These are phyloP conservation scores for Limnephilus marmoratus DNA, from an alignment of 2,888 invertebrate species.

Conservation along the genomic window DNA sequence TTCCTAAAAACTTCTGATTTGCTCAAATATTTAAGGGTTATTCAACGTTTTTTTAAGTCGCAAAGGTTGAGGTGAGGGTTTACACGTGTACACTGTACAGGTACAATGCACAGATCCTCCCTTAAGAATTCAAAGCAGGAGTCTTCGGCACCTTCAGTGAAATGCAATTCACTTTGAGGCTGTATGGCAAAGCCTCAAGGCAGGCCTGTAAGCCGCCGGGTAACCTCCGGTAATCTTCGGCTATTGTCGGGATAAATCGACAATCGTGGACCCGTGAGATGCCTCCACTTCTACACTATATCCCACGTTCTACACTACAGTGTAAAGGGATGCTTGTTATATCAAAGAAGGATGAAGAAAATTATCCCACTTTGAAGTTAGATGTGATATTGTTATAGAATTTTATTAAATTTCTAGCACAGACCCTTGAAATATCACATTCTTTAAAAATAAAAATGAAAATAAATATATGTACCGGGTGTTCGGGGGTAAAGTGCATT, in stretches of 20 bases:
- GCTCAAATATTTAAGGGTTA: neutral
- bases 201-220: conserved; percentile 50
- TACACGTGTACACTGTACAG: neutral
- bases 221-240: conserved; percentile 51
- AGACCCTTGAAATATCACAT: too few species aligned
- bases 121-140: conserved; percentile 16
- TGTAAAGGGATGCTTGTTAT: neutral
- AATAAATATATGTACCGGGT: too few species aligned
- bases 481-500: too few species aligned
- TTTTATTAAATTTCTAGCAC: too few species aligned
- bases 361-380: neutral
- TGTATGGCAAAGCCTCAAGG: conserved; percentile 25
- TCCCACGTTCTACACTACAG: neutral
- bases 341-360: neutral
- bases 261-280: neutral
- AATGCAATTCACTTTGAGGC: conserved; percentile 49
- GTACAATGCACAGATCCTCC: neutral
- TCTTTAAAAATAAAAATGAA: too few species aligned
- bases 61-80: neutral
- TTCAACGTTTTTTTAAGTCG: neutral
- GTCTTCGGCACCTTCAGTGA: conserved; percentile 13
- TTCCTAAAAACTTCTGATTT: too few species aligned
- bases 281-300: neutral
- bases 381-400: too few species aligned
- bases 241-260: conserved; percentile 56